Percentiles rank a stretch among this genome's conserved stretches.
Conservation (phyloP, 2,888 invertebrate genomes). For the Physocephala rufipes region DNA sequence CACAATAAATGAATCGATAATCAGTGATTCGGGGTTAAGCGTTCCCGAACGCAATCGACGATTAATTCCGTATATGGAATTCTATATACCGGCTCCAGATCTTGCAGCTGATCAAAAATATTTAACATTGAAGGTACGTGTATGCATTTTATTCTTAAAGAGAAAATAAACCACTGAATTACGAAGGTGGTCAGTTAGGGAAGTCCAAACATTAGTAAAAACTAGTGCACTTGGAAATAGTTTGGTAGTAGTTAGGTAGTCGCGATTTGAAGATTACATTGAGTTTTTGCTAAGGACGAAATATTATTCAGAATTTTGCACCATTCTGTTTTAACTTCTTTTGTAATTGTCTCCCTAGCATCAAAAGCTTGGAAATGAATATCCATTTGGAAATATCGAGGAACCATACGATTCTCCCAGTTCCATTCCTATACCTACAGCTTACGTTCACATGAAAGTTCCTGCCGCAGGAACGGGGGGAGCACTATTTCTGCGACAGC, state of each 20-base stretch:
- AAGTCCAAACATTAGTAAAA: too few relatives aligned
- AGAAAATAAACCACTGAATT: background rate
- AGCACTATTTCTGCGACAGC: conserved; percentile 23
- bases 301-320: too few relatives aligned
- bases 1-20: conserved; percentile 39
- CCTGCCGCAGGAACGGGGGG: conserved; percentile 42
- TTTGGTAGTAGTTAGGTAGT: too few relatives aligned
- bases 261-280: too few relatives aligned
- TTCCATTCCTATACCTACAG: conserved; percentile 57
- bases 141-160: background rate
- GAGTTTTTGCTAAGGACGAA: too few relatives aligned
- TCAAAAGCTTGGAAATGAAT: background rate
- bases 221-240: too few relatives aligned
- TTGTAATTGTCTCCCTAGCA: conserved; percentile 2
- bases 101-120: conserved; percentile 66
- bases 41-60: conserved; percentile 75
- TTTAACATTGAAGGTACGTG: conserved; percentile 54
- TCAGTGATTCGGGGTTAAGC: conserved; percentile 56
- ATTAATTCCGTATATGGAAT: conserved; percentile 84
- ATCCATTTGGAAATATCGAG: conserved; percentile 39
- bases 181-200: too few relatives aligned
- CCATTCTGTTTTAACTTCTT: background rate
- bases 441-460: conserved; percentile 57
- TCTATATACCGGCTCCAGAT: conserved; percentile 74
- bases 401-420: conserved; percentile 51